A percentile compares a stretch with the other conserved stretches of the same genome.
phyloP scores from a whole-genome alignment of 2,888 invertebrate species.

The Cephus spinipes region DNA sequence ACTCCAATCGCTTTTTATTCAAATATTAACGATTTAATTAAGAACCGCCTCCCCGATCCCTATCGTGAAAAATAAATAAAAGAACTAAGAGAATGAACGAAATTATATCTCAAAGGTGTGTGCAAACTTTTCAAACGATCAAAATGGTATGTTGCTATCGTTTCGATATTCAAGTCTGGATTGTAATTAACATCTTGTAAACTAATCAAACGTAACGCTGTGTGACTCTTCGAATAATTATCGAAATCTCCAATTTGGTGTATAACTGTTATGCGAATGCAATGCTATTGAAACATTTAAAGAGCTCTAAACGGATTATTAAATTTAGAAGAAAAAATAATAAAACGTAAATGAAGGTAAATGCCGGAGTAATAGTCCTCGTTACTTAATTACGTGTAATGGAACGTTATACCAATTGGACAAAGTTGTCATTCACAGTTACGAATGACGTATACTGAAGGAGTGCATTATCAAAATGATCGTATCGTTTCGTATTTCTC shows the following conservation, averaged over 20 bases:
- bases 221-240: neutral
- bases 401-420: neutral
- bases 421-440: neutral
- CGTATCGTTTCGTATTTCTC: neutral
- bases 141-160: neutral
- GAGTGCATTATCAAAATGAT: neutral
- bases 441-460: neutral
- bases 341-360: neutral
- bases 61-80: neutral
- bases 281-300: neutral
- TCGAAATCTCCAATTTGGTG: neutral
- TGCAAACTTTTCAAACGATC: neutral
- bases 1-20: neutral
- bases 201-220: neutral
- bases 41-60: neutral
- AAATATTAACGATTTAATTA: neutral
- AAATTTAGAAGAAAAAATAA: neutral
- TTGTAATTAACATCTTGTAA: neutral
- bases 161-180: neutral
- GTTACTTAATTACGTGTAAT: neutral
- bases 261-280: neutral
- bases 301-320: neutral
- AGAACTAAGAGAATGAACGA: neutral
- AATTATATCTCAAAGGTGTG: neutral
- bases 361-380: neutral